Conservation (phyloP, 2,888 invertebrate genomes). For the Orthonychiurus folsomi region DNA sequence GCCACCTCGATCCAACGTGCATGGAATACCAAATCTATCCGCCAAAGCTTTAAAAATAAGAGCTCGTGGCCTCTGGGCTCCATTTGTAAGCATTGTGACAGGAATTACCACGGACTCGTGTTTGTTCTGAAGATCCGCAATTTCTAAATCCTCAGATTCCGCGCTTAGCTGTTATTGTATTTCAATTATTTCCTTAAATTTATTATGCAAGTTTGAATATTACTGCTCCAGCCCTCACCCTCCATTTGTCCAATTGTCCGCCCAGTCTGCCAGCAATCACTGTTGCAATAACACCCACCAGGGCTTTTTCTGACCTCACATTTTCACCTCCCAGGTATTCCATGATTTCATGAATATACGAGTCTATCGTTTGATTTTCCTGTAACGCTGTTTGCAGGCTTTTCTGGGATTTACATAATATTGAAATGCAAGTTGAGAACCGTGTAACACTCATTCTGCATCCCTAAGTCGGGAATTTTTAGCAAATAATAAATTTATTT, state of each 20-base stretch:
- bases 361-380: neutral
- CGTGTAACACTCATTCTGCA: no score
- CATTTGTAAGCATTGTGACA: slow-evolving; percentile 28
- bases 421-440: no score
- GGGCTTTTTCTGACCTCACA: slow-evolving; percentile 21
- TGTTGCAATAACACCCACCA: slow-evolving; percentile 26
- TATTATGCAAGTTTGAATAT: no score
- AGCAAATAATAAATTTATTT: neutral
- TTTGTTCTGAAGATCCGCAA: slow-evolving; percentile 30
- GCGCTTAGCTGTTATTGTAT: slow-evolving; percentile 22
- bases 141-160: slow-evolving; percentile 31
- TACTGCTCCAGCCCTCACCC: no score
- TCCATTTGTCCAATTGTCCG: slow-evolving; percentile 32
- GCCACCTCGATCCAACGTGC: slow-evolving; percentile 52
- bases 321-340: slow-evolving; percentile 3
- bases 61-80: slow-evolving; percentile 46
- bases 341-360: slow-evolving; percentile 6
- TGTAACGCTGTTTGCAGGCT: neutral
- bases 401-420: neutral
- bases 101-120: slow-evolving; percentile 29
- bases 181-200: no score
- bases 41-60: slow-evolving; percentile 58
- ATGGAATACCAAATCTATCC: slow-evolving; percentile 56
- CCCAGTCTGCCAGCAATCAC: slow-evolving; percentile 29
- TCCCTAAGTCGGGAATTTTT: no score